Conservation (phyloP, 2,797 vertebrate species). For the Pagetopsis macropterus region DNA sequence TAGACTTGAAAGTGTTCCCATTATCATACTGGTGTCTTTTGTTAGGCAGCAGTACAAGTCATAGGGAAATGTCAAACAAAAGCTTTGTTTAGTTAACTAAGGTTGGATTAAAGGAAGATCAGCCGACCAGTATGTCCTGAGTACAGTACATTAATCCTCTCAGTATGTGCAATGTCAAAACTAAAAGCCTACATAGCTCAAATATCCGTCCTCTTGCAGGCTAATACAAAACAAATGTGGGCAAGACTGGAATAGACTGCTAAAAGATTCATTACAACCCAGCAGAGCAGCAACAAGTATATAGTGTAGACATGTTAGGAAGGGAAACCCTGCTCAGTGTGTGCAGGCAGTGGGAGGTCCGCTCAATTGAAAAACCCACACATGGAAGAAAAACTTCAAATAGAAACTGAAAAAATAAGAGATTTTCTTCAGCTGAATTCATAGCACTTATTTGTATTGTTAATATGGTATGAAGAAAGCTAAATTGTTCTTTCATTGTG, state of each 20-base stretch:
- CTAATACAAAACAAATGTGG: constrained; percentile 58
- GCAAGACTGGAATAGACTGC: constrained; percentile 38
- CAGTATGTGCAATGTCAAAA: constrained; percentile 8
- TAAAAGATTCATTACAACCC: constrained; percentile 53
- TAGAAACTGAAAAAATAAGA: constrained; percentile 49
- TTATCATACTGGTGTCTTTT: constrained; percentile 43
- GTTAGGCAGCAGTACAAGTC: constrained; percentile 34
- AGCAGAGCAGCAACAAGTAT: constrained; percentile 45
- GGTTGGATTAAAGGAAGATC: constrained; percentile 20
- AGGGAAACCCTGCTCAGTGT: constrained; percentile 43
- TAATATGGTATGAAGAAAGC: constrained; percentile 44
- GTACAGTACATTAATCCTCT: constrained; percentile 26
- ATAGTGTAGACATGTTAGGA: constrained; percentile 38
- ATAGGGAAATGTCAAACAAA: constrained; percentile 53
- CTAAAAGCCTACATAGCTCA: constrained; percentile 26
- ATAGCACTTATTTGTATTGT: constrained; percentile 52
- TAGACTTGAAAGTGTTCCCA: constrained; percentile 28
- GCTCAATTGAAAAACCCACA: constrained; percentile 44
- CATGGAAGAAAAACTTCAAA: constrained; percentile 62
- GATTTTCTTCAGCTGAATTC: constrained; percentile 47
- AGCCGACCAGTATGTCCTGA: constrained; percentile 33
- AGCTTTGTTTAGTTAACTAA: constrained; percentile 37
- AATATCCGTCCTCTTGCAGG: constrained; percentile 23
- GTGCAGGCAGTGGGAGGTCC: constrained; percentile 55
- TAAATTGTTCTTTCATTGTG: constrained; percentile 50